Base-by-base conservation (phyloP, 2,113 vertebrate genomes). In the Mirza zaza region DNA sequence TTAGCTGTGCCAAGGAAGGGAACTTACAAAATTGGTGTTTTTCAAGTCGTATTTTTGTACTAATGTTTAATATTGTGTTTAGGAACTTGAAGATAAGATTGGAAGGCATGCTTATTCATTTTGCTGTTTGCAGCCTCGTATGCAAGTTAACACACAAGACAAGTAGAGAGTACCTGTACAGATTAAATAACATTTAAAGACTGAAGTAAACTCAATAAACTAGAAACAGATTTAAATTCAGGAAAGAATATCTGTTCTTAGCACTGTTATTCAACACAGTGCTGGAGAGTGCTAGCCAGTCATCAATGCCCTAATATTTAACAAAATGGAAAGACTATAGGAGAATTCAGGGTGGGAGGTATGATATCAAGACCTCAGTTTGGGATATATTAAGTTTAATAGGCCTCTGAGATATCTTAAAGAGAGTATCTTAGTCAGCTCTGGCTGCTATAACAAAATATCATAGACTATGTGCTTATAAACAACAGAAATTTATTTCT, bases 221-320 rank as follows among this genome's bases (percentile, higher is more conserved):
- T 77, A 82, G 87, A 86, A 95, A 71, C 15, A 80, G 20, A 77
- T 61, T 52, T 45, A 94, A 87, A 45, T 89, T 88, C 25, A 84
- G 1, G 34, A 57, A 91, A 73, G 15, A 3, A 85, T 29, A 23
- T 48, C 25, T 94, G 3, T 10, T 79, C 12, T 63, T 23, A 55
- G 3, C 3, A 32, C 15, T 52, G n/a, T 63, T 63, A 29, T 39
- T 68, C 11, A 36, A 70, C 29, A 76, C 9, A 75, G 18, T 82
- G 14, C 75, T 87, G 32, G 8, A 94, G 29, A 87, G 36, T 91
- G 67, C 27, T 89, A 94, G 18, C 20, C 57, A 45, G 15, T 85
- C 29, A 85, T 27, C 50, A 87, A 59, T 25, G 10, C 45, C 45
- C 45, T 45, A 45, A 6, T 18, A 93, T 65, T 65, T 73, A 80